Evolutionary conservation across 2,888 invertebrate species (phyloP), one percentile per base, ranked within the genome.

Genomic region (Epirrita christyi): DNA sequence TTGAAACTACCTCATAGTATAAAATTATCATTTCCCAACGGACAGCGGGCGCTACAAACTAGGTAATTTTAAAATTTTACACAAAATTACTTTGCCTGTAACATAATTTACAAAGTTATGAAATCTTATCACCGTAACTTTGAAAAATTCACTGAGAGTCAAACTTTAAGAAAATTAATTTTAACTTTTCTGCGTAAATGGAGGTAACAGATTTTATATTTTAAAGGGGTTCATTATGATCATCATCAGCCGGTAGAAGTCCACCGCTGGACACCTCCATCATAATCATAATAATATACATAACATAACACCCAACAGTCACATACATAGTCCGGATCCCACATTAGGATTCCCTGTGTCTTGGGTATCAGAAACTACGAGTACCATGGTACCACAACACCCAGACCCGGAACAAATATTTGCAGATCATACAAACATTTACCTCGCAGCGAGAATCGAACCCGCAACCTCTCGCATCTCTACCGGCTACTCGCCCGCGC

Each of bases 51-150:
- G 13, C 28, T 21, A 13, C 14, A 43, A 52, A 52, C 37, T 48
- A 34, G 29, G 47, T 47, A 47, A 57, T 52, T 44, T 48, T 29
- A 6, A 38, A 48, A 48, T 52, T 57, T 57, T 28, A 48, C 47
- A 40, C 38, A 52, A 59, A 59, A 53, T 59, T 56, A 45, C 54
- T 51, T 45, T 40, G 10, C 43, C 52, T 43, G 44, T 53, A 59
- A 61, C 59, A 53, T 55, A 61, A 61, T 61, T 67, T 58, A 29
- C 8, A 61, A 63, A 65, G 50, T 60, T 58, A 37, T n/a, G 32
- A 38, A 61, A 59, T 61, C 64, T 64, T 61, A 55, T 64, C 62
- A 66, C 55, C 50, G 53, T 61, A 57, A 61, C 61, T n/a, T 62
- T 59, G 49, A 61, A 66, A 61, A 63, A 64, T 64, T 66, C 52